Base-by-base conservation (phyloP, 2,797 vertebrate genomes). In the Bovichtus diacanthus region DNA sequence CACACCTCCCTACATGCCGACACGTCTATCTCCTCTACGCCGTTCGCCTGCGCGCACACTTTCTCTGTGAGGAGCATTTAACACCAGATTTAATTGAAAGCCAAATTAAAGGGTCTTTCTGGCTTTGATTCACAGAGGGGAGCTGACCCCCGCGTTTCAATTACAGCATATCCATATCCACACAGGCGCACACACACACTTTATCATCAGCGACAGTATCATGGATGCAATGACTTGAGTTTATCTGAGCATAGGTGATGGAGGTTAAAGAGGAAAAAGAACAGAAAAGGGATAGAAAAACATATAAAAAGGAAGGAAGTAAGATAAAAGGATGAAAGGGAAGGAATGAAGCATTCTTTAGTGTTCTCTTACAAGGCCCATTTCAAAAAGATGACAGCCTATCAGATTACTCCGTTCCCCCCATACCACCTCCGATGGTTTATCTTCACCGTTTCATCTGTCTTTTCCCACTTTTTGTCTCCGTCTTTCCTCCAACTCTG, bases 11-110 rank as follows among this genome's bases (percentile, higher is more conserved):
- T 47, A 36, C 46, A 25, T 49, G 44, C n/a, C 25, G 5, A 43
- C 43, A n/a, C 5, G 11, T 38, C 10, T 0, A 65, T 61, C 23
- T 29, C 27, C n/a, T 29, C 60, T 16, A 3, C 18, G 3, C 46
- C 5, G 25, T n/a, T 13, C 63, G 50, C 53, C 31, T 31, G 39
- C 59, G 18, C 5, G 53, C 27, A 54, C 56, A 13, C 65, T n/a
- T 59, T 62, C 70, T 87, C 87, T 72, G 29, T 21, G 76, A 80
- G 86, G 65, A 88, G 62, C 65, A 16, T 88, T 92, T 90, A 88
- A 93, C 89, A 88, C 50, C 62, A 31, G 36, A 78, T 80, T 89
- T 93, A 93, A 93, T 92, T 93, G 86, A 92, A 93, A 92, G 84
- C 54, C 78, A 80, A 90, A 91, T 93, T 91, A 93, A 93, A 91